Percentiles rank a stretch among this genome's conserved stretches.
These are phyloP conservation scores for Tuberolachnus salignus DNA, from an alignment of 2,888 invertebrate genomes.

Conservation along the genomic window DNA sequence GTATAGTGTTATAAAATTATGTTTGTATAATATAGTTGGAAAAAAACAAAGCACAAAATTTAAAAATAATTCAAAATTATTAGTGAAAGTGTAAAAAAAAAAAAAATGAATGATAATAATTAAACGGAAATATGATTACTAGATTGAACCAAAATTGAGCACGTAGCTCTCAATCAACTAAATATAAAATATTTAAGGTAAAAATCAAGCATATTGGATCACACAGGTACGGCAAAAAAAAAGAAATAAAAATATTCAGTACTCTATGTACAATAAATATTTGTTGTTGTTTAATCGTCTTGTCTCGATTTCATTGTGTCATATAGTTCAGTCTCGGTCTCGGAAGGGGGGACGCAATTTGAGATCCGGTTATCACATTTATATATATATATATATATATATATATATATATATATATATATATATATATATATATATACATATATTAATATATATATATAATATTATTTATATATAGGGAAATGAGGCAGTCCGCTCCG, in stretches of 20 bases:
- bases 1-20: background rate
- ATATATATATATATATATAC: constrained; percentile 25
- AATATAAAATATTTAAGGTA: constrained; percentile 35
- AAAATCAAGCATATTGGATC: constrained; percentile 41
- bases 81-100: background rate
- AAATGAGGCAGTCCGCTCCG: constrained; percentile 38
- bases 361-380: constrained; percentile 56
- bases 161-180: constrained; percentile 8
- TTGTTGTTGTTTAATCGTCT: constrained; percentile 25
- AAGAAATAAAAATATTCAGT: constrained; percentile 13
- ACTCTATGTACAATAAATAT: constrained; percentile 42
- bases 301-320: constrained; percentile 45
- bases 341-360: constrained; percentile 34
- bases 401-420: constrained; percentile 19
- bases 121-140: constrained; percentile 14
- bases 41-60: background rate
- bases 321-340: constrained; percentile 52
- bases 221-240: constrained; percentile 23
- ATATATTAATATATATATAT: constrained; percentile 23
- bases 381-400: constrained; percentile 12
- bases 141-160: constrained; percentile 21
- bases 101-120: constrained; percentile 12
- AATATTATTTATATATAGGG: constrained; percentile 14
- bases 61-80: no score
- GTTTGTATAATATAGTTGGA: background rate